phyloP scores from a whole-genome alignment of 1,140 invertebrate species.

The Drosophila tristis region DNA sequence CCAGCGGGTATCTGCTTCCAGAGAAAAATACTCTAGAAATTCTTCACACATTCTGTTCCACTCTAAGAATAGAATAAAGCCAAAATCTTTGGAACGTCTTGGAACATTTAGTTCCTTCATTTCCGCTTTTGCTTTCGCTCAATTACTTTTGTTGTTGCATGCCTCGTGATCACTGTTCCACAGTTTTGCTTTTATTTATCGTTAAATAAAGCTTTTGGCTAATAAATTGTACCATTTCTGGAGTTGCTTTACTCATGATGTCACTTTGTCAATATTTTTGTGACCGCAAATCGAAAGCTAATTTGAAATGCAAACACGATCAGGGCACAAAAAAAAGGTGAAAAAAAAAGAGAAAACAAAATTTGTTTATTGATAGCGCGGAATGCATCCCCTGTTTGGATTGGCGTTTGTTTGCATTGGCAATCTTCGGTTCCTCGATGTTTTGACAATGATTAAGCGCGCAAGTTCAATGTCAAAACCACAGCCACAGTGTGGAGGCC shows the following conservation, averaged over 20 bases:
- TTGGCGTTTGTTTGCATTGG: slow-evolving; percentile 27
- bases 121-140: slow-evolving; percentile 43
- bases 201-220: slow-evolving; percentile 24
- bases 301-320: slow-evolving; percentile 68
- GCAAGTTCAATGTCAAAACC: slow-evolving; percentile 72
- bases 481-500: background rate
- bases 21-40: too few relatives aligned
- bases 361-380: slow-evolving; percentile 50
- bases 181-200: slow-evolving; percentile 17
- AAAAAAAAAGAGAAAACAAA: slow-evolving; percentile 7
- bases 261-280: slow-evolving; percentile 71
- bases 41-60: background rate
- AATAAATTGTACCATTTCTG: slow-evolving; percentile 26
- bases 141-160: slow-evolving; percentile 31
- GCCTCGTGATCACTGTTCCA: slow-evolving; percentile 19
- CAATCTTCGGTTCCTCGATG: slow-evolving; percentile 20
- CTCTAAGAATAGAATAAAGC: slow-evolving; percentile 33
- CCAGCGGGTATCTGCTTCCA: too few relatives aligned
- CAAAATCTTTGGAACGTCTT: slow-evolving; percentile 22
- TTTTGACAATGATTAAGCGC: slow-evolving; percentile 46
- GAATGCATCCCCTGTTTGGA: slow-evolving; percentile 43
- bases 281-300: slow-evolving; percentile 65
- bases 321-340: slow-evolving; percentile 24
- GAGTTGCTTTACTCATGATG: slow-evolving; percentile 49
- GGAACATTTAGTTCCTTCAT: slow-evolving; percentile 49